Evolutionary conservation across 2,797 vertebrate genomes (phyloP).

Genomic region (Enteromius afrohamiltoni): DNA sequence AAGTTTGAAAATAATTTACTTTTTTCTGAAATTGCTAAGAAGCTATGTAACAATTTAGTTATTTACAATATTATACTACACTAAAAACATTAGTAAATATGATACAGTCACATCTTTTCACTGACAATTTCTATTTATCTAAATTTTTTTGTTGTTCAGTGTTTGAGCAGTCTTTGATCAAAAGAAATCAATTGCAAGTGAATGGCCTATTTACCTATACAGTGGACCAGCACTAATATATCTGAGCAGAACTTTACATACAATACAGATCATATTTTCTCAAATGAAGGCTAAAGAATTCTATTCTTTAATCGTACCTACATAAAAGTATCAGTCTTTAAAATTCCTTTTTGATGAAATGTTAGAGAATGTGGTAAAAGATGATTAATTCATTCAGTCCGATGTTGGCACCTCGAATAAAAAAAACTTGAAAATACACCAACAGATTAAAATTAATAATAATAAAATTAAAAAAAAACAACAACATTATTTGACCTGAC

Average conservation of each 20-base stretch:
- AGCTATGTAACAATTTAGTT: constrained; percentile 9
- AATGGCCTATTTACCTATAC: background rate
- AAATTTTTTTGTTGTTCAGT: background rate
- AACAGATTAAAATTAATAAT: background rate
- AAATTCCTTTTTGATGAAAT: background rate
- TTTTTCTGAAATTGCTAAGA: background rate
- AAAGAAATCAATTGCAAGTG: background rate
- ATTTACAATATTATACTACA: constrained; percentile 24
- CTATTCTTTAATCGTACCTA: constrained; percentile 8
- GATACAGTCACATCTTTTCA: constrained; percentile 5
- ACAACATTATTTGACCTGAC: constrained; percentile 22
- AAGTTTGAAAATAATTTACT: constrained; percentile 32
- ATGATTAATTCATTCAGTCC: background rate
- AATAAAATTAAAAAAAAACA: too few species aligned
- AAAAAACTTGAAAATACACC: background rate
- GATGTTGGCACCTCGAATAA: background rate
- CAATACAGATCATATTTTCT: constrained; percentile 28
- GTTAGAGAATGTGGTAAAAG: constrained; percentile 18
- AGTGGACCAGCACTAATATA: constrained; percentile 26
- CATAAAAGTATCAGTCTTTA: background rate
- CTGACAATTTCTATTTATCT: constrained; percentile 9
- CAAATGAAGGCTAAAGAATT: background rate
- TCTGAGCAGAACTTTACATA: constrained; percentile 4
- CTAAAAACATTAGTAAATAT: constrained; percentile 7
- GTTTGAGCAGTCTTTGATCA: background rate